Evolutionary conservation across 2,113 vertebrate species (phyloP).

Genomic region (Pseudolaguvia tuberculata): DNA sequence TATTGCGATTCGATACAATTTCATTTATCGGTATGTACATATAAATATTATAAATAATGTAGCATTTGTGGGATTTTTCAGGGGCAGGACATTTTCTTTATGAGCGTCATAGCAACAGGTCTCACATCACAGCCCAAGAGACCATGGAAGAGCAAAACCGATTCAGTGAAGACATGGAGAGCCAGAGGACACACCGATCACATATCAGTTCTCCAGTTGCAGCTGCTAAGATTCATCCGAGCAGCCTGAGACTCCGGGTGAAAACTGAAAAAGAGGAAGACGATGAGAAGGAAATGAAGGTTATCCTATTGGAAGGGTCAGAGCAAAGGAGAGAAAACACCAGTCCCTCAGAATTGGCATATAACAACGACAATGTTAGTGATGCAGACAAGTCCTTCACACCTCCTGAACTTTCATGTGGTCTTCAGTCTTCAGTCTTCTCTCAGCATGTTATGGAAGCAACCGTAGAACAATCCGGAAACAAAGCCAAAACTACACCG

Average conservation of each 20-base stretch:
- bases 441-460: slow-evolving; percentile 1
- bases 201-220: neutral
- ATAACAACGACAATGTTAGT: neutral
- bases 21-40: no score
- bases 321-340: slow-evolving; percentile 12
- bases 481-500: neutral
- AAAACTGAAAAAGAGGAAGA: slow-evolving; percentile 53
- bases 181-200: neutral
- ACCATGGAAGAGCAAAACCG: slow-evolving; percentile 8
- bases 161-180: slow-evolving; percentile 17
- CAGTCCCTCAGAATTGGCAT: neutral
- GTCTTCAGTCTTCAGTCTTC: slow-evolving; percentile 1
- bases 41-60: no score
- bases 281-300: slow-evolving; percentile 30
- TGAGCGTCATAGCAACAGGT: neutral
- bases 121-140: neutral
- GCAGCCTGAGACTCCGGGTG: slow-evolving; percentile 26
- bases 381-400: slow-evolving; percentile 4
- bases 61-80: slow-evolving; percentile 6
- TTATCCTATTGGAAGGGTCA: slow-evolving; percentile 10
- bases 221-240: neutral
- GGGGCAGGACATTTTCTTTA: slow-evolving; percentile 1
- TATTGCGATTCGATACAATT: no score
- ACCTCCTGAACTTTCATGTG: slow-evolving; percentile 12
- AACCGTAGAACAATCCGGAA: slow-evolving; percentile 13